Evolutionary conservation across 30 jellyfish, hydroid and myxozoan species (phyloP).

Genomic region (Hydractinia echinata): DNA sequence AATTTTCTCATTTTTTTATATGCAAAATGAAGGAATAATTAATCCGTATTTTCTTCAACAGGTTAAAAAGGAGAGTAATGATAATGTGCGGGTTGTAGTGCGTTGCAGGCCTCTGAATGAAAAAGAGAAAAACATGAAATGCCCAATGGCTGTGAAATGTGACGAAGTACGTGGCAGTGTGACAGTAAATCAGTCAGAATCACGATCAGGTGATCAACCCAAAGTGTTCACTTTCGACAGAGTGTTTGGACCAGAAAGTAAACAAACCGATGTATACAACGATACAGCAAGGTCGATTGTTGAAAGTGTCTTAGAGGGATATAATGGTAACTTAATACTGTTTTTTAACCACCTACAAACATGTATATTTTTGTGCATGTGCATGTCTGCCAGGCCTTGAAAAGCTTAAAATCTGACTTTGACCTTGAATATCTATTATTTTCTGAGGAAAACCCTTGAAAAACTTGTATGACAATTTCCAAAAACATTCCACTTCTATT

Average conservation of each 20-base stretch:
- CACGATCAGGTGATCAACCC: constrained; percentile 61
- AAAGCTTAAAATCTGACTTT: too few relatives aligned
- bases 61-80: constrained; percentile 36
- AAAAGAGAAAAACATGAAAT: constrained; percentile 61
- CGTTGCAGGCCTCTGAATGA: constrained; percentile 90
- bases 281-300: constrained; percentile 92
- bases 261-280: constrained; percentile 92
- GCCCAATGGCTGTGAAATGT: constrained; percentile 57
- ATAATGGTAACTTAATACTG: constrained; percentile 57
- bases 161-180: constrained; percentile 85
- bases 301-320: constrained; percentile 94
- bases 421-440: too few relatives aligned
- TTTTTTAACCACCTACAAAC: not conserved
- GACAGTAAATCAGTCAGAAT: constrained; percentile 54
- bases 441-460: too few relatives aligned
- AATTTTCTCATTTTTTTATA: too few relatives aligned
- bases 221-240: constrained; percentile 86
- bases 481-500: too few relatives aligned
- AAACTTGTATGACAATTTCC: too few relatives aligned
- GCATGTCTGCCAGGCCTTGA: too few relatives aligned
- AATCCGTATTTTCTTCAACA: not conserved
- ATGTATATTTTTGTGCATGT: too few relatives aligned
- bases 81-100: constrained; percentile 90
- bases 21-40: too few relatives aligned
- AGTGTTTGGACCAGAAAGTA: constrained; percentile 95